Evolutionary conservation across 2,888 invertebrate genomes (phyloP), one percentile per base, ranked within the genome.

Genomic region (Athalia cordata): DNA sequence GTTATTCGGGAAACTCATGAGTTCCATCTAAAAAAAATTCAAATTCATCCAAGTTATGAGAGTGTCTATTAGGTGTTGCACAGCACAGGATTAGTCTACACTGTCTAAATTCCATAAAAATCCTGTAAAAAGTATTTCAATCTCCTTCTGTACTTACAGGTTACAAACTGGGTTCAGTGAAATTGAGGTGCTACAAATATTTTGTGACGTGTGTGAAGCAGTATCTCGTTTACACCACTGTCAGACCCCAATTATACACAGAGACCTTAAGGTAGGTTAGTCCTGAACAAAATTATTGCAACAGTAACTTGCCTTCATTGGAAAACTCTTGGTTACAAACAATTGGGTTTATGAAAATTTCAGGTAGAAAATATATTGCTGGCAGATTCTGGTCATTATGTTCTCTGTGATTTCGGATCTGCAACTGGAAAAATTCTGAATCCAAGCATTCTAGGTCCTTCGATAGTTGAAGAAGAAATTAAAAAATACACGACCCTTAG

Each of bases 351-450:
- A n/a, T 50, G 2, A 11, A 78, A n/a, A 74, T 89, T 90, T 52
- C 86, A 96, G 95, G 94, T 97, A 81, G 97, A 97, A 91, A 97
- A 97, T 91, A 95, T 97, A 86, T 91, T 97, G 84, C 93, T 96
- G 84, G 94, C 94, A 84, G 96, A 96, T 86, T 92, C 92, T 83
- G 96, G 96, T 62, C 94, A 95, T 89, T 97, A 95, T 90, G 95
- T 98, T 67, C 91, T 98, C 64, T 98, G 98, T 91, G 98, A 98
- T 92, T 98, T 98, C 92, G 98, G 98, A 64, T 97, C 97, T 83
- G 96, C 97, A 13, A 98, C 97, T n/a, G 95, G 95, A 52, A 94
- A 95, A 87, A 91, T 94, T 82, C 91, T 95, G 80, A 95, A 95
- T 91, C 94, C 95, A 0, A 91, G 91, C 79, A 92, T 92, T 80